A percentile compares a stretch with the other conserved stretches of the same genome.
Evolutionary conservation across 2,888 invertebrate species (phyloP).

Genomic region (Tachina lurida): DNA sequence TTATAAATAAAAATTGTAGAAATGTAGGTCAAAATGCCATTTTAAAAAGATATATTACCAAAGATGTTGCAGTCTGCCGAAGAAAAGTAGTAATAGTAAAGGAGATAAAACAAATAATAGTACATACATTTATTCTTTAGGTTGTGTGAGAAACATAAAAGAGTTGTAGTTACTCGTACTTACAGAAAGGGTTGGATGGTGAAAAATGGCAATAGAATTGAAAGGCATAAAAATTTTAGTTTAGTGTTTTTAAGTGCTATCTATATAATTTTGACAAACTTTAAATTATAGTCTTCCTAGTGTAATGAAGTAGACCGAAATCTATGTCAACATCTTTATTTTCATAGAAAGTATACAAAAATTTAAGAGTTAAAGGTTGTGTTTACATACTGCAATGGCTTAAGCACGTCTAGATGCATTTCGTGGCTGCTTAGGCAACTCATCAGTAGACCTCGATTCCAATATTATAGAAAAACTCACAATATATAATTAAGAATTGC

Average conservation of each 20-base stretch:
- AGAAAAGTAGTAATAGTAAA: slow-evolving; percentile 22
- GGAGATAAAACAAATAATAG: not conserved
- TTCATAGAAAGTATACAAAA: too few relatives aligned
- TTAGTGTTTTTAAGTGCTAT: not conserved
- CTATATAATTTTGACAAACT: too few relatives aligned
- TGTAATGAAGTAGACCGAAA: too few relatives aligned
- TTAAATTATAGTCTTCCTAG: too few relatives aligned
- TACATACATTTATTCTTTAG: not conserved
- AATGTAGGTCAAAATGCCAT: slow-evolving; percentile 71
- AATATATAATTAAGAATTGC: too few relatives aligned
- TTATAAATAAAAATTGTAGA: slow-evolving; percentile 69
- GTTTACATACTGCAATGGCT: too few relatives aligned
- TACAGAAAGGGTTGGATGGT: slow-evolving; percentile 1
- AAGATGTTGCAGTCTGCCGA: slow-evolving; percentile 55
- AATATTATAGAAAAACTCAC: too few relatives aligned
- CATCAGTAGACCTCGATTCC: too few relatives aligned
- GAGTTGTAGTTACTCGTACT: not conserved
- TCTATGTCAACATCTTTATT: too few relatives aligned
- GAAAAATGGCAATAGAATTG: not conserved
- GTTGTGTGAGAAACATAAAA: slow-evolving; percentile 29
- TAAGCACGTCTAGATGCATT: too few relatives aligned
- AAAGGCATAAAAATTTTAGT: not conserved
- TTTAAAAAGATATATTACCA: slow-evolving; percentile 70
- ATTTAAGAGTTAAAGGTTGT: too few relatives aligned
- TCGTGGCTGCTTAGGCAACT: too few relatives aligned